A percentile compares a stretch with the other conserved stretches of the same genome.
Evolutionary conservation across 2,113 vertebrate species (phyloP).

Genomic region (Rhinichthys klamathensis): DNA sequence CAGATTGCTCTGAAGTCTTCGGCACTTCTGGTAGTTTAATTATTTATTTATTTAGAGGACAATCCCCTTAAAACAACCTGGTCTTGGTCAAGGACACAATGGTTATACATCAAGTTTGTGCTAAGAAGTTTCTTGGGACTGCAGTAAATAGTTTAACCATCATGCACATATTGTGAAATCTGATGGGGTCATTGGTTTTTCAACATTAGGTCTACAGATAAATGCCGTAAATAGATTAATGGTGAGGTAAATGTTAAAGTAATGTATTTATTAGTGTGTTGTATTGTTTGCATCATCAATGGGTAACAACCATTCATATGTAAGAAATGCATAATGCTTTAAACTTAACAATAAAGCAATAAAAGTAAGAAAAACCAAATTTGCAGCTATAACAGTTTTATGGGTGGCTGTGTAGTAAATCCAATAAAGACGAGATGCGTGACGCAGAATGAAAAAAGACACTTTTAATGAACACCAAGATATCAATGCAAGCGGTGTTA

Average conservation of each 20-base stretch:
- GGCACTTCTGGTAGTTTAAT: not conserved
- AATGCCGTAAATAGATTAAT: not conserved
- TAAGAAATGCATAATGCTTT: not conserved
- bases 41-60: slow-evolving; percentile 15
- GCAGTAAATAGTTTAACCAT: not conserved
- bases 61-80: not conserved
- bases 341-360: not conserved
- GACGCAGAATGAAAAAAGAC: too few relatives aligned
- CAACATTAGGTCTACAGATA: not conserved
- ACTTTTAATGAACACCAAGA: too few relatives aligned
- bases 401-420: too few relatives aligned
- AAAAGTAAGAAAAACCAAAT: not conserved
- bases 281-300: not conserved
- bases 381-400: not conserved
- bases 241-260: not conserved
- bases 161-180: not conserved
- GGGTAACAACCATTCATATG: not conserved
- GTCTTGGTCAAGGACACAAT: not conserved
- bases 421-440: too few relatives aligned
- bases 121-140: not conserved
- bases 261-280: not conserved
- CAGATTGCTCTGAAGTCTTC: not conserved
- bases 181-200: not conserved
- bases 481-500: too few relatives aligned
- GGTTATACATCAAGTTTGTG: not conserved